These are phyloP conservation scores for Rhabditoides inermis DNA, from an alignment of 2,888 invertebrate species.

Conservation along the genomic window DNA sequence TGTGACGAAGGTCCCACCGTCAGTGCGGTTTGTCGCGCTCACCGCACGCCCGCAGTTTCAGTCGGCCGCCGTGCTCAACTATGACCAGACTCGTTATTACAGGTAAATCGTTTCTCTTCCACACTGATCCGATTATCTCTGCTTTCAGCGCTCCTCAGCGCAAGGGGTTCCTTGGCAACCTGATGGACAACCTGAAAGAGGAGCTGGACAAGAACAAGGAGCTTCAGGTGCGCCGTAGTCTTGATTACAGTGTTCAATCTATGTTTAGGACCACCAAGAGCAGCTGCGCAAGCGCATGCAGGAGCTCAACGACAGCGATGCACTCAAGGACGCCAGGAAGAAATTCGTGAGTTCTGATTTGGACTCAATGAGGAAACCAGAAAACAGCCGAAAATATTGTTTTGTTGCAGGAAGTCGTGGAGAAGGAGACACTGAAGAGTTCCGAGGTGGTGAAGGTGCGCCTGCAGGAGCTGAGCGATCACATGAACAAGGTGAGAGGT, in stretches of 20 bases:
- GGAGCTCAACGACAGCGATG: constrained; percentile 82
- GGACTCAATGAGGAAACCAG: neutral
- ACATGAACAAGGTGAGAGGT: constrained; percentile 67
- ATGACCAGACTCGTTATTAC: too few relatives aligned
- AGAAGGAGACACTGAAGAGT: constrained; percentile 81
- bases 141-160: too few relatives aligned
- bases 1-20: too few relatives aligned
- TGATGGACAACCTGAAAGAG: constrained; percentile 59
- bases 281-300: constrained; percentile 39
- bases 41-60: too few relatives aligned
- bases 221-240: constrained; percentile 73
- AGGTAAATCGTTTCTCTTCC: too few relatives aligned
- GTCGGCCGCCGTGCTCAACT: too few relatives aligned
- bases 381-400: neutral
- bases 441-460: constrained; percentile 77
- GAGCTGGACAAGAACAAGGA: constrained; percentile 93
- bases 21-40: too few relatives aligned
- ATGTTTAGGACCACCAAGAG: constrained; percentile 41
- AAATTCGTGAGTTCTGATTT: constrained; percentile 56
- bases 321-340: constrained; percentile 74
- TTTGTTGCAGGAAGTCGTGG: constrained; percentile 74
- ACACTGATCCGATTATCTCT: too few relatives aligned
- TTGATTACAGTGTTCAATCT: neutral
- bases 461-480: constrained; percentile 73
- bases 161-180: constrained; percentile 40